Evolutionary conservation across 2,113 vertebrate genomes (phyloP), one percentile per base, ranked within the genome.

Genomic region (Indicator maculatus): DNA sequence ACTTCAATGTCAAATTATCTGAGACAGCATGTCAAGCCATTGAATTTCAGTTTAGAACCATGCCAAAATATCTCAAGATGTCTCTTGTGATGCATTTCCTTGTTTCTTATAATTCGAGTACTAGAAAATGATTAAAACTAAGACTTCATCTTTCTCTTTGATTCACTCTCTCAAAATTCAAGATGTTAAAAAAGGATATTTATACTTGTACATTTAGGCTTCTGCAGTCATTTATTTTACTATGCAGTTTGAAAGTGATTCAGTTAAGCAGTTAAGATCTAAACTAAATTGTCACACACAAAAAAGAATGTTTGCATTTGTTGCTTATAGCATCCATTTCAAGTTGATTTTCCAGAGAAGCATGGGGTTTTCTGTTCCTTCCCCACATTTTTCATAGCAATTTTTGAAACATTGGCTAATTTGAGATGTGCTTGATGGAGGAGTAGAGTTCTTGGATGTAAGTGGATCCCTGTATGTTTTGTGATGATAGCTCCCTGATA

Each of bases 41-140:
- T 90, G 88, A 83, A 67, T 88, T 93, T 88, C 86, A 86, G 77
- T 84, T 89, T 56, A 90, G 59, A 33, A 86, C 69, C 30, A 23
- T 79, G 94, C 94, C 93, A 96, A 84, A 92, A 92, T 75, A 84
- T 92, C 88, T 89, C 63, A 79, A 86, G 55, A 82, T 92, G 27
- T 90, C 78, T 94, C 71, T 90, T 69, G 73, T 45, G 27, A 74
- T 81, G 50, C 64, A 75, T 88, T 92, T 90, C 20, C 86, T 94
- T 96, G 94, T 93, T 94, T 90, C 94, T 90, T 89, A 52, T 33
- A 53, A 90, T 84, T 89, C 66, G 45, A 73, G 59, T 86, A 59
- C 39, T 90, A 92, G 55, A 79, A 87, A 90, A 30, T 79, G 77
- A 84, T 90, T 92, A 76, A 96, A 95, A 93, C 75, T 92, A 86